Conservation (phyloP, 2,888 invertebrate genomes). For the Euplagia quadripunctaria region DNA sequence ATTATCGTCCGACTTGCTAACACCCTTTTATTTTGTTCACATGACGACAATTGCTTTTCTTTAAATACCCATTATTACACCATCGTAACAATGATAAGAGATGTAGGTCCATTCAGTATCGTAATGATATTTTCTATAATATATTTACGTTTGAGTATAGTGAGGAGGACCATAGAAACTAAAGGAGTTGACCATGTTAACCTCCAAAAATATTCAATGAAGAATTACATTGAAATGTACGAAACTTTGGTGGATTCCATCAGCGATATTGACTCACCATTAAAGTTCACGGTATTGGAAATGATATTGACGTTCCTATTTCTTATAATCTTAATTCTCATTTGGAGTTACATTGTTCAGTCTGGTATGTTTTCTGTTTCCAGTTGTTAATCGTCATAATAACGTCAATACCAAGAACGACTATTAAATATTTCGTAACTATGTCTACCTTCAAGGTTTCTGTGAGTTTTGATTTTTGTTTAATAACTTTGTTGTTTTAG, state of each 20-base stretch:
- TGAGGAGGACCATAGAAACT: slow-evolving; percentile 2
- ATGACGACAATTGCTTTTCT: background rate
- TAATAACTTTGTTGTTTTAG: background rate
- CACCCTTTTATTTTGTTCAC: background rate
- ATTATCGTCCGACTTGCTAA: background rate
- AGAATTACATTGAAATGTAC: background rate
- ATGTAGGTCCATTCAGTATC: background rate
- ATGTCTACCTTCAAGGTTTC: background rate
- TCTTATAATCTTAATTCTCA: background rate
- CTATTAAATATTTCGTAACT: background rate
- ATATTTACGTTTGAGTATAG: background rate
- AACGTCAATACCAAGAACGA: background rate
- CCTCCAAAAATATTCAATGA: background rate
- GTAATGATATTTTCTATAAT: background rate
- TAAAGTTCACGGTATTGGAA: slow-evolving; percentile 4
- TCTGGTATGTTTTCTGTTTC: background rate
- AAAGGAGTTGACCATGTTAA: background rate
- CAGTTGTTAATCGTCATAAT: background rate
- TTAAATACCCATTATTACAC: background rate
- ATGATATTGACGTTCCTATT: background rate
- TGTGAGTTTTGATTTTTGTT: background rate
- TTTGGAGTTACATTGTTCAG: too few species aligned
- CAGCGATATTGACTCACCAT: background rate
- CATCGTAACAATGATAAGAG: background rate
- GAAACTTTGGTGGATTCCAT: background rate